Evolutionary conservation across 2,797 vertebrate species (phyloP), one percentile per base, ranked within the genome.

Genomic region (Hipposideros larvatus): DNA sequence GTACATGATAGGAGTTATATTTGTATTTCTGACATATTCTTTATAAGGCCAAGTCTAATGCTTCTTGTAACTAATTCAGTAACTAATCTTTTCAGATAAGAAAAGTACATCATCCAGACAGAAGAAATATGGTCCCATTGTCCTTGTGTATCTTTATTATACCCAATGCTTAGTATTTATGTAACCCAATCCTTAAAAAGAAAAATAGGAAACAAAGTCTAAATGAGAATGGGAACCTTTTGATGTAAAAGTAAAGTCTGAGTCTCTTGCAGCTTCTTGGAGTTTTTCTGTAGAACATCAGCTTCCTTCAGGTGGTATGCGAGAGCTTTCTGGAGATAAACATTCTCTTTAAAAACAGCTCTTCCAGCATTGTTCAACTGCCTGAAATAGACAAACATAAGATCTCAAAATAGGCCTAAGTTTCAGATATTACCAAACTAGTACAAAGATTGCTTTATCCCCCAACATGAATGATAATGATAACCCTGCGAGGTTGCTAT

Each of bases 311-410:
- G 95, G 91, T 99, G 99, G 97, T 98, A 98, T 63, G 98, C 97
- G 51, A 99, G 98, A 6, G 98, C 98, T 97, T 99, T 98, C 2
- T 98, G 99, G 93, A 99, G 98, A 88, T 98, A 98, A 75, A 99
- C 94, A 46, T 99, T 99, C 97, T 99, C 99, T 98, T 98, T 99
- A 97, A 99, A 99, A 95, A 99, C 98, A 16, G 98, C 98, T 92
- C 98, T 99, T 18, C 99, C 98, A 34, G 98, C 98, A 48, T 98
- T 98, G 59, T 99, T 99, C 98, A 99, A 92, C 97, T 99, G 99
- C 97, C 99, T 99, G 97, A 97, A 71, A 96, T 61, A 97, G 84
- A 74, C 85, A 78, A 7, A 95, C 78, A 95, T 41, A 94, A 87
- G 74, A 95, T 85, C 31, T 73, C 43, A 43, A 92, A n/a, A 95